Percentiles rank a stretch among this genome's conserved stretches.
phyloP scores from a whole-genome alignment of 2,888 invertebrate genomes.

The Tryphoninae sp. region DNA sequence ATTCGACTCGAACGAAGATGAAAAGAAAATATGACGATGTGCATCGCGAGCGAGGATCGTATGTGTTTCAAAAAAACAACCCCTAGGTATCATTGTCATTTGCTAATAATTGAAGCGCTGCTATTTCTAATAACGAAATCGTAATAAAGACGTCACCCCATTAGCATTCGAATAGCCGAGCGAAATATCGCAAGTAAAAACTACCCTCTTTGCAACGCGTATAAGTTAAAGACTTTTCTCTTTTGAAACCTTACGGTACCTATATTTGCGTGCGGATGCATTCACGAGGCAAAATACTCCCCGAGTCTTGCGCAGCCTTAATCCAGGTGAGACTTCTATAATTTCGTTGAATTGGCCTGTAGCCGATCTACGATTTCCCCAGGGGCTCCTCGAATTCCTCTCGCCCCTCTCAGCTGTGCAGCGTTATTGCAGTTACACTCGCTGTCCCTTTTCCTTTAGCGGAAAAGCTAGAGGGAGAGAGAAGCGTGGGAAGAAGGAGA shows the following conservation, averaged over 20 bases:
- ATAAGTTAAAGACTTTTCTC: background rate
- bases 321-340: conserved; percentile 30
- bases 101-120: no score
- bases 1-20: background rate
- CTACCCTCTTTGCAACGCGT: background rate
- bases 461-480: background rate
- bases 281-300: background rate
- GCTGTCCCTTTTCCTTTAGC: background rate
- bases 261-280: background rate
- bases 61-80: background rate
- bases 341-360: conserved; percentile 46
- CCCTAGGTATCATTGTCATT: no score
- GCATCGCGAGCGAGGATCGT: background rate
- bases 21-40: background rate
- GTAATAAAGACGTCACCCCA: background rate
- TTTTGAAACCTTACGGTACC: background rate
- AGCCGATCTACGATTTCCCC: conserved; percentile 44
- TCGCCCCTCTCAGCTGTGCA: conserved; percentile 3
- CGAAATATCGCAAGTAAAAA: background rate
- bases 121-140: no score
- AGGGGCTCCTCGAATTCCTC: conserved; percentile 19
- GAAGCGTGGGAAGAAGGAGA: background rate
- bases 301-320: background rate
- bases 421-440: conserved; percentile 35
- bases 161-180: background rate